These are phyloP conservation scores for Leiothrix lutea DNA, from an alignment of 2,113 vertebrate genomes.

Conservation along the genomic window DNA sequence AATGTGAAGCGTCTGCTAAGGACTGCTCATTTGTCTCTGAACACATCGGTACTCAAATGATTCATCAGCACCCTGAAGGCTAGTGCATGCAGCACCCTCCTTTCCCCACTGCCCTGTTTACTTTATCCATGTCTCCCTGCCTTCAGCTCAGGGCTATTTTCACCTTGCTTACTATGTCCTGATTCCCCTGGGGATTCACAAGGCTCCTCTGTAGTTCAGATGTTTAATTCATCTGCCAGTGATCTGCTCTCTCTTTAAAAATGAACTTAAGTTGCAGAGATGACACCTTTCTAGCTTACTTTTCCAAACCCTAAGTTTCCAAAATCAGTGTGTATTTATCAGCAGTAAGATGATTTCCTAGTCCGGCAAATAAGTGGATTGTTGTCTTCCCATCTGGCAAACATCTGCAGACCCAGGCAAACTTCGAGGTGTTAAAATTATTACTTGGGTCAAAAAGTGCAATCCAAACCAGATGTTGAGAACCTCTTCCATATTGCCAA, in stretches of 20 bases:
- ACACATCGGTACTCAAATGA: background rate
- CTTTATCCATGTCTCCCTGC: background rate
- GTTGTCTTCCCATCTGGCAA: background rate
- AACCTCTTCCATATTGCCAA: background rate
- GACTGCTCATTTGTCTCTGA: constrained; percentile 42
- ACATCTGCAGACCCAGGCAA: background rate
- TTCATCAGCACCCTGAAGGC: constrained; percentile 5
- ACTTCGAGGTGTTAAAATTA: background rate
- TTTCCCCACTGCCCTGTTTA: background rate
- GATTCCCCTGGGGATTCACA: background rate
- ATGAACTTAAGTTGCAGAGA: background rate
- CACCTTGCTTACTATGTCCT: background rate
- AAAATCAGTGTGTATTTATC: background rate
- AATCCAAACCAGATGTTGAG: background rate
- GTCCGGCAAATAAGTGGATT: background rate
- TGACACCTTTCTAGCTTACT: background rate
- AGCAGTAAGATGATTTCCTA: background rate
- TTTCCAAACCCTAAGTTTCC: background rate
- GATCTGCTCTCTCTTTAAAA: constrained; percentile 12
- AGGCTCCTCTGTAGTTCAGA: background rate
- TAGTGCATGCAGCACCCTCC: background rate
- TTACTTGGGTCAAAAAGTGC: background rate
- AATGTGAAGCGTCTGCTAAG: background rate
- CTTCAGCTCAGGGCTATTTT: constrained; percentile 6
- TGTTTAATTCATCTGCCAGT: constrained; percentile 38